Evolutionary conservation across 1,140 invertebrate species (phyloP), one percentile per base, ranked within the genome.

Genomic region (Armadillidium nasatum): DNA sequence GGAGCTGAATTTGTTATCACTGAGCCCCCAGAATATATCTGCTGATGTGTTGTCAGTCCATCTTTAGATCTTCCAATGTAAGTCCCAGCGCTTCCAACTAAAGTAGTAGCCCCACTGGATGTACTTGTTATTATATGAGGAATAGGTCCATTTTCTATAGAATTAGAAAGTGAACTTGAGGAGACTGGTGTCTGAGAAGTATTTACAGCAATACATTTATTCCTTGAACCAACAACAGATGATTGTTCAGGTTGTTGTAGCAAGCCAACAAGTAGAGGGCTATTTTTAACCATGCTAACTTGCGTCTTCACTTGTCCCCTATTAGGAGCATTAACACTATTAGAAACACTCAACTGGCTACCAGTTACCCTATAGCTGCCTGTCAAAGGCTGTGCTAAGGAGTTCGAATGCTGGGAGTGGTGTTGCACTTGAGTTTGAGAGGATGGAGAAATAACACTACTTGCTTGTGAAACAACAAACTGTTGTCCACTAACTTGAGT

Each of bases 1-100:
- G 75, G 44, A 10, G 76, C 75, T 19, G 80, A 76, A 67, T 77
- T 81, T 7, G 80, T 81, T 46, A 81, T 81, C 21, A 81, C 80
- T 44, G 80, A 79, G 19, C 80, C 80, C 15, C 80, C 80, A 72
- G 80, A 81, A 68, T 75, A 81, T 67, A 81, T 74, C 45, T 78
- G 80, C 69, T 81, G 80, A 50, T 81, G 80, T 44, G 80, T 81
- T 22, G 78, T 77, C 43, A 81, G 75, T 44, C 77, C 77, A 76
- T 80, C 79, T 68, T 76, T 80, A 46, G 74, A 71, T 68, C 76
- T 76, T 19, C 71, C 74, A 46, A 46, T 68, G 68, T 68, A 79
- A 23, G 43, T 72, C 44, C 74, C 67, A 15, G 50, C 50, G 7
- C 50, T 60, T 33, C 33, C 33, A 60, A 19, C 50, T 60, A 60